Evolutionary conservation across 2,888 invertebrate genomes (phyloP), one percentile per base, ranked within the genome.

Genomic region (Stenolophus ochropezus): DNA sequence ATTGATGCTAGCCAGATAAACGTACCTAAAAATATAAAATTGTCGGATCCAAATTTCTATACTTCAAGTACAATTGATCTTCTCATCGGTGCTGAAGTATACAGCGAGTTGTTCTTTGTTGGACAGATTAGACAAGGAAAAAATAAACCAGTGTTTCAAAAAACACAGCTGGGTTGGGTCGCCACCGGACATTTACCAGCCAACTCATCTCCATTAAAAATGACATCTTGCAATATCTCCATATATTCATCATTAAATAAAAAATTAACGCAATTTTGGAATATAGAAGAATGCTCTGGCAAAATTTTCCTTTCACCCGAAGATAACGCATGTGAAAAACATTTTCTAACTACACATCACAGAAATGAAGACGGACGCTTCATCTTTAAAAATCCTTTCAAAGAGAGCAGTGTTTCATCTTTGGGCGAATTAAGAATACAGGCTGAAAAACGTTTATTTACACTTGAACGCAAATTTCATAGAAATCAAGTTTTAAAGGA

Each of bases 391-490:
- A 6, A 81, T 27, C 81, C 81, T 1, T 27, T 81, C 11, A 65
- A 53, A 14, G 33, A 51, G 25, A 65, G 47, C 21, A 8, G 8
- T 0, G 0, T 23, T 3, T 1, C 16, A 4, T 25, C 47, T 1
- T 23, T 77, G 8, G 33, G 27, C 5, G 27, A 25, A 14, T 65
- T 16, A 25, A 65, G 65, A 16, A 2, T 14, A 6, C 27, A 25
- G 16, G 65, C 33, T 14, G 25, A 27, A 27, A 65, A 65, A 65
- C 65, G 65, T 65, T 65, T 65, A 27, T 18, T 25, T 27, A 1
- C 65, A 16, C 33, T 65, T 27, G 65, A 65, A 27, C 65, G 65
- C n/a, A 27, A 65, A 82, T 78, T 83, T 16, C 11, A 16, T 3
- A 79, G 42, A 53, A 8, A 81, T 14, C 49, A 49, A 0, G 2